Evolutionary conservation across 2,797 vertebrate species (phyloP).

Genomic region (Ctenosaura bakeri): DNA sequence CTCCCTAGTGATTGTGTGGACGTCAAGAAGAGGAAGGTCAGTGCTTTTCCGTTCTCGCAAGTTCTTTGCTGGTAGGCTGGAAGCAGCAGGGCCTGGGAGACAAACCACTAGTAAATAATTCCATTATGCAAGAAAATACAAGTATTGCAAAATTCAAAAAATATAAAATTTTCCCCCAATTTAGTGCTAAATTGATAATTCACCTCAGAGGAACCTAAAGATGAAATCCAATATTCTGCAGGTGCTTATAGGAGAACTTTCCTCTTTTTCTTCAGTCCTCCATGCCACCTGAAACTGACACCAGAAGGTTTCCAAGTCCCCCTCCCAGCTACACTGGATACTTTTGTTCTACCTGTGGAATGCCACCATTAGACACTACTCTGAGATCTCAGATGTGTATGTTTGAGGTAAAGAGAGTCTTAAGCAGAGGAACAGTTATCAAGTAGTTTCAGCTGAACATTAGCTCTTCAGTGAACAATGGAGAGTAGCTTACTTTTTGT

Average conservation of each 20-base stretch:
- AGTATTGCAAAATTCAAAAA: background rate
- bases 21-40: constrained; percentile 85
- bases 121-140: background rate
- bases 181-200: background rate
- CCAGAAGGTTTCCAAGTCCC: background rate
- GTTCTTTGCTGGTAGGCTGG: constrained; percentile 83
- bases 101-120: constrained; percentile 2
- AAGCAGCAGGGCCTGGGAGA: constrained; percentile 79
- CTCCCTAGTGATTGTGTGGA: constrained; percentile 89
- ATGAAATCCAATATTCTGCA: background rate
- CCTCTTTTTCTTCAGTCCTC: background rate
- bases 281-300: background rate
- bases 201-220: background rate
- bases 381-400: background rate
- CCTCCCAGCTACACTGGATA: background rate
- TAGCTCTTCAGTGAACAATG: background rate
- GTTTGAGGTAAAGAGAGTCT: background rate
- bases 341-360: background rate
- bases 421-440: background rate
- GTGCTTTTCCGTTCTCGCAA: constrained; percentile 82
- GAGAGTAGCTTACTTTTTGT: constrained; percentile 82
- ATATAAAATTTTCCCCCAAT: background rate
- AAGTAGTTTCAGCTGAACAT: background rate
- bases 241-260: background rate
- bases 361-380: background rate